Evolutionary conservation across 2,888 invertebrate species (phyloP).

Genomic region (Diarsia brunnea): DNA sequence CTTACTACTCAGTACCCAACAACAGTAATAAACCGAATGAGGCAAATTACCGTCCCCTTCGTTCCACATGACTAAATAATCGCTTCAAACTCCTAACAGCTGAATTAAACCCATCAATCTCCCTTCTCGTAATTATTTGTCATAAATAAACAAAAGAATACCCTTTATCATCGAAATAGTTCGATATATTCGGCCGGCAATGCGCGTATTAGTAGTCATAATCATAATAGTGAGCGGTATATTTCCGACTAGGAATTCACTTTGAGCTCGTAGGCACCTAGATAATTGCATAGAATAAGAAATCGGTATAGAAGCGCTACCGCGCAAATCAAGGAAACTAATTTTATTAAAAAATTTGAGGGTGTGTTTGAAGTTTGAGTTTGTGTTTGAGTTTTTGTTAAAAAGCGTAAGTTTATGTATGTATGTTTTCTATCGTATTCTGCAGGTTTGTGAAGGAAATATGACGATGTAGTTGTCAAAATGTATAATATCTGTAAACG

Average conservation of each 20-base stretch:
- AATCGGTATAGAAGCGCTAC: constrained; percentile 1
- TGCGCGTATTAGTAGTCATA: constrained; percentile 15
- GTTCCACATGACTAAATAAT: constrained; percentile 11
- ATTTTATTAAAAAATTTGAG: too few relatives aligned
- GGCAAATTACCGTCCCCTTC: background rate
- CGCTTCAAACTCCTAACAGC: constrained; percentile 12
- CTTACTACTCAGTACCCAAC: background rate
- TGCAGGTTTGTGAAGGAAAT: background rate
- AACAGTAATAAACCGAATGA: background rate
- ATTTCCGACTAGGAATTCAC: constrained; percentile 25
- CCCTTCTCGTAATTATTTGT: constrained; percentile 5
- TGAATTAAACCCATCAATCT: constrained; percentile 12
- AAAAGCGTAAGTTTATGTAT: too few relatives aligned
- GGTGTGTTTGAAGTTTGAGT: too few relatives aligned
- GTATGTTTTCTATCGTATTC: background rate
- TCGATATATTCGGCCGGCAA: constrained; percentile 19
- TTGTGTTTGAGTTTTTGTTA: too few relatives aligned
- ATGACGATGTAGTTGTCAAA: background rate
- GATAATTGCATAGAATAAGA: constrained; percentile 26
- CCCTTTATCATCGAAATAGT: constrained; percentile 20
- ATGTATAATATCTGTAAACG: background rate
- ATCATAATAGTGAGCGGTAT: constrained; percentile 18
- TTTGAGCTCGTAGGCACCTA: constrained; percentile 49
- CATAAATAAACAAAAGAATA: constrained; percentile 24
- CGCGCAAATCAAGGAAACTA: background rate